phyloP scores from a whole-genome alignment of 1,140 invertebrate genomes.

The Diorhabda elongata region DNA sequence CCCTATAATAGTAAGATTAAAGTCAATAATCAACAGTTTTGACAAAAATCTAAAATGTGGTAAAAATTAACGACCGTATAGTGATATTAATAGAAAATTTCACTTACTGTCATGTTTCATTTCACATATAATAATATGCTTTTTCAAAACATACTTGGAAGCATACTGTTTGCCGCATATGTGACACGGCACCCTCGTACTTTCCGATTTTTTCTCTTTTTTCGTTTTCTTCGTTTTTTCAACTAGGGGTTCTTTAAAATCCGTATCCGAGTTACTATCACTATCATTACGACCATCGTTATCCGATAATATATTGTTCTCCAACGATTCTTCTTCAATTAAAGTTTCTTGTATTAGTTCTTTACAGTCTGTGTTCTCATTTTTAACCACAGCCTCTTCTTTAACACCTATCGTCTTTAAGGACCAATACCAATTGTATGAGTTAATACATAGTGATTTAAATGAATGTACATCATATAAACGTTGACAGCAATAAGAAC shows the following conservation, averaged over 20 bases:
- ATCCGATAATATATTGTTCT: conserved; percentile 13
- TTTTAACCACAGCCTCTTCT: background rate
- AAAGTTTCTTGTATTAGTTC: background rate
- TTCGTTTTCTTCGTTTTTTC: conserved; percentile 11
- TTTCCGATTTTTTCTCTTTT: conserved; percentile 3
- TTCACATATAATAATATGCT: conserved; percentile 16
- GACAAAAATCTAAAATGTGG: background rate
- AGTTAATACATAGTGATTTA: conserved; percentile 30
- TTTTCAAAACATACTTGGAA: conserved; percentile 14
- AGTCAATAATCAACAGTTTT: background rate
- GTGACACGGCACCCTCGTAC: conserved; percentile 15
- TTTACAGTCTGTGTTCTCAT: conserved; percentile 3
- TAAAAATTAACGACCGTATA: background rate
- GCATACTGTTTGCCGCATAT: conserved; percentile 19
- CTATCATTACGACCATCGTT: conserved; percentile 12
- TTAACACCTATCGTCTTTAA: background rate
- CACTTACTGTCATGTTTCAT: conserved; percentile 5
- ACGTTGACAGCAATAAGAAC: conserved; percentile 23
- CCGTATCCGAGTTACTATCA: conserved; percentile 19
- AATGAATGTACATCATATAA: conserved; percentile 29
- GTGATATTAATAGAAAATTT: conserved; percentile 1
- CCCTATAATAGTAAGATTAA: background rate
- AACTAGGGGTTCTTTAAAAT: conserved; percentile 13
- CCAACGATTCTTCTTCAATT: background rate
- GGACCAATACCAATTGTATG: conserved; percentile 11